Base-by-base conservation (phyloP, 2,888 invertebrate species). In the Apamea crenata region DNA sequence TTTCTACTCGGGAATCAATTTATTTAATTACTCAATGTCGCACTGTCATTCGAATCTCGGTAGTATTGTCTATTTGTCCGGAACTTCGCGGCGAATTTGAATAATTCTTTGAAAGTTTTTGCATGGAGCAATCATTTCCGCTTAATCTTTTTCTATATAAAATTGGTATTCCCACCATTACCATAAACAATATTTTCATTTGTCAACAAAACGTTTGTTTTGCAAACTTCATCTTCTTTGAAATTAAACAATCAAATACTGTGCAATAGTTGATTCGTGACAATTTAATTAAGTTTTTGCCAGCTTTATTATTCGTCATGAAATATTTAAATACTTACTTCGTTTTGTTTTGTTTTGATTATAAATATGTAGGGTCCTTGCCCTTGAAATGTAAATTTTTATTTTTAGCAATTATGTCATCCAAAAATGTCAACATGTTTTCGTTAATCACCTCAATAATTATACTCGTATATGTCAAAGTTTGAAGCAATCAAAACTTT, bases 21-120 rank as follows among this genome's bases (percentile, higher is more conserved):
- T 78, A 65, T 81, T 81, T 87, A 85, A 84, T 84, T 85, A 81
- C 81, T 82, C 61, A 74, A 81, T 80, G 71, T 84, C 71, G 36
- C 67, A 70, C 67, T 40, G 79, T 82, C 80, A 76, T 88, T 72
- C 53, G 44, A 78, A 66, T 84, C n/a, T 73, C 68, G 8, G 40
- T 74, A 56, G 68, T 75, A 82, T 81, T 78, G 78, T 83, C 66
- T 73, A 70, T 82, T 80, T 72, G 67, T 63, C 75, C 56, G 36
- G 71, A 83, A 81, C 70, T 82, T 82, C 78, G 79, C 81, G 77
- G 80, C 56, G 74, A 71, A 74, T 82, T 77, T 69, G 70, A 80
- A 44, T 74, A 70, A 72, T 63, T 76, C 70, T 61, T 87, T 85
- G 83, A 90, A 87, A 88, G 89, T 85, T 73, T 81, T 83, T 77